Evolutionary conservation across 2,797 vertebrate genomes (phyloP), one percentile per base, ranked within the genome.

Genomic region (Xiphorhynchus erythropygius): DNA sequence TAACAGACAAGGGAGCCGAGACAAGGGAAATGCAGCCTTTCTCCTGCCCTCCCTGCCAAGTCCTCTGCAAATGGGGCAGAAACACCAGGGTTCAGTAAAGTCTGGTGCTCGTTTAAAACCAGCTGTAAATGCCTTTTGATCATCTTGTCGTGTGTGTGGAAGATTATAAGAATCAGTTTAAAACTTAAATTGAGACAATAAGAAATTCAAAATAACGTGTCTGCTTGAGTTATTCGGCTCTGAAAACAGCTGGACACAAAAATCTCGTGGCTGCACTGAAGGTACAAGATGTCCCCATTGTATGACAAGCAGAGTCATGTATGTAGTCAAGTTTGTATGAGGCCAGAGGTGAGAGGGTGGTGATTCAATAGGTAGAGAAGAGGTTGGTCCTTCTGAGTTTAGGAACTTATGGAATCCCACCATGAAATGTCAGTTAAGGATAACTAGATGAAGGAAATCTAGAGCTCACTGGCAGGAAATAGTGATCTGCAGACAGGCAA

Each of bases 401-500:
- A 49, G 79, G 50, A 46, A 32, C 18, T 65, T 27, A 18, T 3
- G 7, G 92, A 59, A 74, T 87, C 62, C 68, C 62, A 78, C 39
- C 35, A 9, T 5, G 67, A 64, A 93, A 39, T 67, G 73, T 85
- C 41, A 28, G 55, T 60, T 87, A 33, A 90, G 73, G 65, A 62
- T 47, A 91, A 79, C 67, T 41, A 65, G 71, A 84, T 75, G 37
- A 41, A 75, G 79, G 80, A 86, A 92, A 78, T 75, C 39, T 53
- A 28, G 71, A 89, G 57, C 74, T 87, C 84, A 41, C 82, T 95
- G 74, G 74, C 60, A 70, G 85, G 60, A 78, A 93, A 42, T 4
- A 69, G 92, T 23, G 71, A 90, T 87, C 76, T 89, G 77, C 77
- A 95, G 89, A 73, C 90, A 94, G 92, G 88, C 89, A 96, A 92